Conservation (phyloP, 2,888 invertebrate genomes). For the Hecatera dysodea region DNA sequence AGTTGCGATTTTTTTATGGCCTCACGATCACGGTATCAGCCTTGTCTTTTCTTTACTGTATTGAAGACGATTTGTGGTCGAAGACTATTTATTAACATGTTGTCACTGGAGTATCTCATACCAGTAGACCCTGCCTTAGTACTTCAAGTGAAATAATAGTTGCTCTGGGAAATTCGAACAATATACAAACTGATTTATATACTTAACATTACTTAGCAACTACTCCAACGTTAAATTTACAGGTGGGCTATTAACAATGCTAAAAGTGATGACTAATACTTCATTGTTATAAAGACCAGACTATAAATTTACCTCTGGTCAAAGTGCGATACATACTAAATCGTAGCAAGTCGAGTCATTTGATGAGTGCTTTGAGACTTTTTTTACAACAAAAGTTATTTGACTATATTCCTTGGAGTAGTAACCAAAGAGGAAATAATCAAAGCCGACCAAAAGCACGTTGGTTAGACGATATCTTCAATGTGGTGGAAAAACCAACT, state of each 20-base stretch:
- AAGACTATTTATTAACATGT: too few species aligned
- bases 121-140: too few species aligned
- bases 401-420: too few species aligned
- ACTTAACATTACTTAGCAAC: background rate
- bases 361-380: background rate
- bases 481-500: background rate
- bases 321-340: background rate
- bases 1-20: too few species aligned
- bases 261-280: constrained; percentile 34
- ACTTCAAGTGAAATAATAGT: too few species aligned
- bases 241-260: constrained; percentile 12
- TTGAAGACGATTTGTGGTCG: too few species aligned
- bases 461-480: background rate
- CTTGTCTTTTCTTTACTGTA: too few species aligned
- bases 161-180: background rate
- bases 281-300: constrained; percentile 30
- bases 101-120: too few species aligned
- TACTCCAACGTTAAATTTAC: background rate
- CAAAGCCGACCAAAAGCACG: background rate
- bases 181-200: background rate
- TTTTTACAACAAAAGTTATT: background rate
- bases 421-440: background rate
- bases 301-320: constrained; percentile 35
- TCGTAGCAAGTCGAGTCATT: background rate
- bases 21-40: background rate